These are phyloP conservation scores for Mus spicilegus DNA, from an alignment of 2,113 vertebrate genomes.

Conservation along the genomic window DNA sequence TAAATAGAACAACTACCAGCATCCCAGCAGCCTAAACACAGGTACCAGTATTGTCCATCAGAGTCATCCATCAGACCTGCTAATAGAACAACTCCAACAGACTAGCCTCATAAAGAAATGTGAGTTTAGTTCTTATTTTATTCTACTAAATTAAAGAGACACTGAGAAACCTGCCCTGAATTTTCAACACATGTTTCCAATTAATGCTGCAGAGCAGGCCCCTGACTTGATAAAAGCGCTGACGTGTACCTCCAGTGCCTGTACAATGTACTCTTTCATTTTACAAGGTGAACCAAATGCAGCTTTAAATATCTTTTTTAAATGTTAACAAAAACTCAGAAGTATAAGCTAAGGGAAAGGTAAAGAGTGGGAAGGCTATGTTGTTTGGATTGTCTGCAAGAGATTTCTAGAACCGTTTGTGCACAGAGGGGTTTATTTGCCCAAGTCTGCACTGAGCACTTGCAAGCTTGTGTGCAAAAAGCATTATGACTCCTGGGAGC, in stretches of 20 bases:
- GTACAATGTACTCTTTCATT: conserved; percentile 78
- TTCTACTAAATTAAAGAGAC: conserved; percentile 78
- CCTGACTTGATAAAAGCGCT: conserved; percentile 77
- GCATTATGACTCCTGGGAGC: background rate
- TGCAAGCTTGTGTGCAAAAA: conserved; percentile 50
- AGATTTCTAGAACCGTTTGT: conserved; percentile 30
- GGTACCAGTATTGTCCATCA: background rate
- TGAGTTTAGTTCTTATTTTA: conserved; percentile 64
- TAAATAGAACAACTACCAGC: background rate
- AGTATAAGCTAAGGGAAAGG: conserved; percentile 63
- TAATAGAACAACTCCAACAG: background rate
- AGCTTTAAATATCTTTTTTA: conserved; percentile 72
- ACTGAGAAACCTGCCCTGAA: conserved; percentile 68
- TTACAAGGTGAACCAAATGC: conserved; percentile 65
- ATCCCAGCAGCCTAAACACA: background rate
- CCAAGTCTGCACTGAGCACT: conserved; percentile 53
- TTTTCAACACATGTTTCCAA: conserved; percentile 77
- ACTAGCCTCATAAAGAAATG: conserved; percentile 50
- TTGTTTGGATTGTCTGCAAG: conserved; percentile 49
- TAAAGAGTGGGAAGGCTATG: conserved; percentile 34
- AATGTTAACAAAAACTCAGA: conserved; percentile 73
- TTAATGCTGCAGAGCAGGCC: conserved; percentile 36
- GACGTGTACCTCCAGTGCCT: conserved; percentile 59
- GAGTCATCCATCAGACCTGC: background rate
- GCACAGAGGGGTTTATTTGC: conserved; percentile 20